Percentiles rank a stretch among this genome's conserved stretches.
These are phyloP conservation scores for Apocheima hispidaria DNA, from an alignment of 2,888 invertebrate genomes.

Conservation along the genomic window DNA sequence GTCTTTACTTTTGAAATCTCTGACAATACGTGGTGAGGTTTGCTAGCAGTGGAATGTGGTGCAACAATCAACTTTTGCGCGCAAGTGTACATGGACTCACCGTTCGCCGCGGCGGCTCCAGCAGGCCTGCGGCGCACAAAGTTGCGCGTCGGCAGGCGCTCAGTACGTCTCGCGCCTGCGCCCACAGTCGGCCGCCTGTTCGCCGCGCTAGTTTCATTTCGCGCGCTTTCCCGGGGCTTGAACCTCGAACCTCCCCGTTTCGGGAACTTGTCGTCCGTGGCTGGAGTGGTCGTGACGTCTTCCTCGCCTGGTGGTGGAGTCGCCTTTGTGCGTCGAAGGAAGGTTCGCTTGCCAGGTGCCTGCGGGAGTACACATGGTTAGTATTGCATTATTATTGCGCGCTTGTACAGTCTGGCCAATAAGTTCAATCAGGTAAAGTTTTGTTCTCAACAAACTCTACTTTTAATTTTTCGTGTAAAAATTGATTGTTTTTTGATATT, in stretches of 20 bases:
- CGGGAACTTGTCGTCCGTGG: conserved; percentile 42
- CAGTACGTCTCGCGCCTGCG: conserved; percentile 68
- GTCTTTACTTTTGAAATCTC: background rate
- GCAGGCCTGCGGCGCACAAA: conserved; percentile 71
- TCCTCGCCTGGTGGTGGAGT: conserved; percentile 69
- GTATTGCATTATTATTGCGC: conserved; percentile 36
- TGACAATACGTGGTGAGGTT: too few relatives aligned
- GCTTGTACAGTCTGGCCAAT: conserved; percentile 1
- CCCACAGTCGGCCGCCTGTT: conserved; percentile 67
- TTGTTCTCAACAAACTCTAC: background rate
- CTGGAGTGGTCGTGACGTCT: conserved; percentile 52
- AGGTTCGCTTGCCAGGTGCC: conserved; percentile 68
- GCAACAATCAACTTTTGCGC: conserved; percentile 1
- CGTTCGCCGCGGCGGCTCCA: conserved; percentile 75
- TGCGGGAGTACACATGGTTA: conserved; percentile 57
- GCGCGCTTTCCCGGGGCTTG: conserved; percentile 60
- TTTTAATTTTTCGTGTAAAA: background rate
- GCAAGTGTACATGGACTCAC: conserved; percentile 66
- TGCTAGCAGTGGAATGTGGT: background rate
- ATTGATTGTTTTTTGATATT: too few relatives aligned
- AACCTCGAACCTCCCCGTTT: conserved; percentile 55
- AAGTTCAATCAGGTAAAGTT: too few relatives aligned
- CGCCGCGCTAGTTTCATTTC: conserved; percentile 53
- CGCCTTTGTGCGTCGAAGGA: conserved; percentile 78
- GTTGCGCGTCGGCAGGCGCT: conserved; percentile 69